Conservation (phyloP, 2,797 vertebrate genomes). For the Aselliscus stoliczkanus region DNA sequence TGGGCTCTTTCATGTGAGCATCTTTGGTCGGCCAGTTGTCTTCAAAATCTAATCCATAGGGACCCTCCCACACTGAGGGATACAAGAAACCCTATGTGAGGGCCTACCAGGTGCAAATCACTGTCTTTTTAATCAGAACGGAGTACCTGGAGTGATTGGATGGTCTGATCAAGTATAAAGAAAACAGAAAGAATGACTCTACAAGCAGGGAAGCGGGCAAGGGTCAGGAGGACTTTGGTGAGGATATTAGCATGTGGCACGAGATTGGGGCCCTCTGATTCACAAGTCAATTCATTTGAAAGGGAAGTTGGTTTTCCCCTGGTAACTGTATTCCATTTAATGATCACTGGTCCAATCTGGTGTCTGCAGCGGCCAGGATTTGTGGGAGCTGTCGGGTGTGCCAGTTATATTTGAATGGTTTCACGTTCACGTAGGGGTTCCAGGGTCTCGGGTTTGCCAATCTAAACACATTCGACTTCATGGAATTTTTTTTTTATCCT, state of each 20-base stretch:
- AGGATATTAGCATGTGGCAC: not conserved
- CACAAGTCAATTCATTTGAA: not conserved
- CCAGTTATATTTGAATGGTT: not conserved
- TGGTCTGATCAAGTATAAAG: not conserved
- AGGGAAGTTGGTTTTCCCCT: constrained; percentile 11
- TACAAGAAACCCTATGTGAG: not conserved
- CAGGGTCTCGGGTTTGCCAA: constrained; percentile 45
- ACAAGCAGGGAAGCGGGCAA: not conserved
- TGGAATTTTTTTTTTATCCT: constrained; percentile 53
- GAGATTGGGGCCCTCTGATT: not conserved
- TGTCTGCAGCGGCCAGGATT: not conserved
- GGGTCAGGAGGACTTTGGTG: not conserved
- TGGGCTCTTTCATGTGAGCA: not conserved
- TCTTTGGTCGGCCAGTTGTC: not conserved
- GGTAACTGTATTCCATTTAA: not conserved
- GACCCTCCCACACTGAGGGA: not conserved
- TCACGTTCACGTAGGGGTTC: not conserved
- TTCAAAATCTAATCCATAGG: not conserved
- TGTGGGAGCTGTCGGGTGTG: not conserved
- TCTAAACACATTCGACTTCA: constrained; percentile 54
- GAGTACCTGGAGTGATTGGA: not conserved
- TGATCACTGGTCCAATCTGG: not conserved
- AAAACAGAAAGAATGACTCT: not conserved
- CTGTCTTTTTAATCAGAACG: not conserved
- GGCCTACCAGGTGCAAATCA: not conserved